Evolutionary conservation across 2,888 invertebrate species (phyloP).

Genomic region (Nomada hirtipes): DNA sequence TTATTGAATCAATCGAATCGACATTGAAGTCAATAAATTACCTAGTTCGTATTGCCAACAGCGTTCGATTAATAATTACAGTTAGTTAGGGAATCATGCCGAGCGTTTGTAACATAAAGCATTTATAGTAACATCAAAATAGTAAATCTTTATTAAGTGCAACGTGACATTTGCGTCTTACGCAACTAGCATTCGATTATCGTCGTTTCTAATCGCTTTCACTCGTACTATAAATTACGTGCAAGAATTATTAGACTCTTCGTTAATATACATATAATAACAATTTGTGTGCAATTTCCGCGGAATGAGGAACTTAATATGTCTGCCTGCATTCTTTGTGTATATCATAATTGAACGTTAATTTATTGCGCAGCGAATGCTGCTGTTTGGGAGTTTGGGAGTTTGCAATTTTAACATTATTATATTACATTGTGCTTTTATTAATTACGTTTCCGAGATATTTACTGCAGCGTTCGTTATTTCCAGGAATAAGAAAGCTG

Average conservation of each 20-base stretch:
- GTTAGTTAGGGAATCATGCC: constrained; percentile 47
- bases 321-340: too few relatives aligned
- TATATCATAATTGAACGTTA: too few relatives aligned
- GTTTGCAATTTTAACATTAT: too few relatives aligned
- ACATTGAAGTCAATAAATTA: constrained; percentile 54
- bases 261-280: neutral
- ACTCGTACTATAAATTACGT: neutral
- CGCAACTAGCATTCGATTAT: constrained; percentile 2
- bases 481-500: too few relatives aligned
- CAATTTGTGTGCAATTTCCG: too few relatives aligned
- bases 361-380: too few relatives aligned
- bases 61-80: constrained; percentile 48
- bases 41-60: constrained; percentile 47
- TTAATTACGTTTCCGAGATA: too few relatives aligned
- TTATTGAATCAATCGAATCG: constrained; percentile 54
- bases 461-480: too few relatives aligned
- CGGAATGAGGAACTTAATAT: too few relatives aligned
- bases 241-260: neutral
- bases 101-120: neutral
- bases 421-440: too few relatives aligned
- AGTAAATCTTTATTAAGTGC: constrained; percentile 21
- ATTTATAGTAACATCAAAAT: constrained; percentile 28
- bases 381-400: too few relatives aligned
- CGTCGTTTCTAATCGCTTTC: constrained; percentile 1
- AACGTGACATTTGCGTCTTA: constrained; percentile 1